phyloP scores from a whole-genome alignment of 2,888 invertebrate species.

The Diadromus collaris region DNA sequence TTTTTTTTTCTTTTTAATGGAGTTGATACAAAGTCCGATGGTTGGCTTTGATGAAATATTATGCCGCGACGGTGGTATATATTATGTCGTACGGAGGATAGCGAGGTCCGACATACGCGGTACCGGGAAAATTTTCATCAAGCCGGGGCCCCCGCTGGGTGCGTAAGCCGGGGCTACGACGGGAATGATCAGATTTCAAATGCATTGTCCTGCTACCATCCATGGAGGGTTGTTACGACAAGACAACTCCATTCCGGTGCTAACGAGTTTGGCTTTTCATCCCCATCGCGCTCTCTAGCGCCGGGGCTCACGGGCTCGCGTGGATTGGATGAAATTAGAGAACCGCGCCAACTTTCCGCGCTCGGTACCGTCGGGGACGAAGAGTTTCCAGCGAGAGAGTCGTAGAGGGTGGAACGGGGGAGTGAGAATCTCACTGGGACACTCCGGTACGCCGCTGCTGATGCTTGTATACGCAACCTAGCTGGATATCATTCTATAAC shows the following conservation, averaged over 20 bases:
- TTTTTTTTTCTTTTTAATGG: not conserved
- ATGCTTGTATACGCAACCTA: conserved; percentile 44
- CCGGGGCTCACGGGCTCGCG: conserved; percentile 34
- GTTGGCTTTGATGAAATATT: conserved; percentile 18
- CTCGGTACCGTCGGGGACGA: conserved; percentile 50
- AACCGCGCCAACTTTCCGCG: conserved; percentile 55
- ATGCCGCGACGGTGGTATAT: not conserved
- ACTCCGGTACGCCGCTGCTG: conserved; percentile 36
- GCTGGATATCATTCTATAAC: conserved; percentile 47
- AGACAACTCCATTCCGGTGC: conserved; percentile 59
- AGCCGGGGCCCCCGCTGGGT: not conserved
- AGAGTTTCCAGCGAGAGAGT: conserved; percentile 51
- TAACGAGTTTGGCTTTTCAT: conserved; percentile 63
- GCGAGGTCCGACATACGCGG: not conserved
- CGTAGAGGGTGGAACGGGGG: not conserved
- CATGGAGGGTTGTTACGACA: conserved; percentile 51
- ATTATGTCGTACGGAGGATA: not conserved
- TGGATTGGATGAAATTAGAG: conserved; percentile 62
- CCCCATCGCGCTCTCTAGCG: conserved; percentile 36
- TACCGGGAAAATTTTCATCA: conserved; percentile 11
- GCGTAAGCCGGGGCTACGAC: not conserved
- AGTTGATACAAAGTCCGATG: not conserved
- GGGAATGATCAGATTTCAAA: conserved; percentile 58
- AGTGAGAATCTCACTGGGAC: conserved; percentile 45
- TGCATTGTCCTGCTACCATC: conserved; percentile 49